These are phyloP conservation scores for Podarcis raffonei DNA, from an alignment of 2,113 vertebrate genomes.

Conservation along the genomic window DNA sequence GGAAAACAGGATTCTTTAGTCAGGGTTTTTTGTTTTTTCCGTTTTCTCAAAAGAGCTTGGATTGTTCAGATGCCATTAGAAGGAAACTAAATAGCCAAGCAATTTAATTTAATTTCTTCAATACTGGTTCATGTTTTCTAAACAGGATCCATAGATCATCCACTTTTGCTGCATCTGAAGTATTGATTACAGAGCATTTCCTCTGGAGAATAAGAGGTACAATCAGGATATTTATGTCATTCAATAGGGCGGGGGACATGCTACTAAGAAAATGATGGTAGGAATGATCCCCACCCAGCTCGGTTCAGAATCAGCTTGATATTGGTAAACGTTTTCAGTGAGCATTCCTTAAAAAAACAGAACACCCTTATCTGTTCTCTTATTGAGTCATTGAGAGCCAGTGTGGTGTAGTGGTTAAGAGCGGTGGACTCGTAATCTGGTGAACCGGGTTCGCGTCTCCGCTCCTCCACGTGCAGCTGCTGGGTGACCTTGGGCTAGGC, in stretches of 20 bases:
- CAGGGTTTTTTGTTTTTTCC: background rate
- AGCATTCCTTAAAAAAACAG: background rate
- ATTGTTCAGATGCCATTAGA: conserved; percentile 54
- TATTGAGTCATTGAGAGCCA: too few species aligned
- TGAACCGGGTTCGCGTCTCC: too few species aligned
- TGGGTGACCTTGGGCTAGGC: too few species aligned
- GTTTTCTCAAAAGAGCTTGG: conserved; percentile 43
- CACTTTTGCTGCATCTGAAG: conserved; percentile 47
- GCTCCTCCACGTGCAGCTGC: too few species aligned
- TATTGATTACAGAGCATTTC: conserved; percentile 56
- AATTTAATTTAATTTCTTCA: conserved; percentile 69
- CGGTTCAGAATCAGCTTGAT: background rate
- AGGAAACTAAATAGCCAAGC: conserved; percentile 55
- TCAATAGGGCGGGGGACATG: conserved; percentile 15
- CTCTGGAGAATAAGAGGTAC: conserved; percentile 34
- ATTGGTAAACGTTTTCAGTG: background rate
- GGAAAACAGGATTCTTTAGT: conserved; percentile 33
- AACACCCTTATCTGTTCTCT: too few species aligned
- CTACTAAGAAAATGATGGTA: background rate
- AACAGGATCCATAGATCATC: conserved; percentile 50
- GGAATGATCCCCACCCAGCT: too few species aligned
- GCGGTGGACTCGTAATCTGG: too few species aligned
- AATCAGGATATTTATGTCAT: conserved; percentile 37
- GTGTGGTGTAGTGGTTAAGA: too few species aligned
- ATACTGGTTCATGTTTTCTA: conserved; percentile 57